Percentiles rank a stretch among this genome's conserved stretches.
phyloP scores from a whole-genome alignment of 2,888 invertebrate species.

The Thereva unica region DNA sequence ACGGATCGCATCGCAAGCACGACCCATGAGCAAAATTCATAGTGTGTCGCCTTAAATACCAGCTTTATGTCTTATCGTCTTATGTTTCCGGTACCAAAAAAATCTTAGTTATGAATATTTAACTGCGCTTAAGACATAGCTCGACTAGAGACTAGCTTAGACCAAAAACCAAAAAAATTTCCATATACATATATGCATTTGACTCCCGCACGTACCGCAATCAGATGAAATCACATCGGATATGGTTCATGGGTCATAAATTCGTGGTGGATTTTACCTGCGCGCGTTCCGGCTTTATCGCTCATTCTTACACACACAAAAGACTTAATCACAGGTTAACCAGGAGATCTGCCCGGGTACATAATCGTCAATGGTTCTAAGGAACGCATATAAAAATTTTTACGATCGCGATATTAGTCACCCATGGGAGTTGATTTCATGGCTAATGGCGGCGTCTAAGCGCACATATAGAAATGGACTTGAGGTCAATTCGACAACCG shows the following conservation, averaged over 20 bases:
- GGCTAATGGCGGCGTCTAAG: conserved; percentile 19
- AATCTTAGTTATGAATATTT: too few species aligned
- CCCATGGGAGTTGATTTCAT: conserved; percentile 12
- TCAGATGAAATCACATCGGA: background rate
- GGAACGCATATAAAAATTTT: conserved; percentile 9
- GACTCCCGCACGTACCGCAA: too few species aligned
- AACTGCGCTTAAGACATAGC: too few species aligned
- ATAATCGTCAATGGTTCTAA: background rate
- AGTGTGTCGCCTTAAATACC: too few species aligned
- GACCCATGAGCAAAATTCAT: too few species aligned
- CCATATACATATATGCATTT: too few species aligned
- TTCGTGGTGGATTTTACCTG: background rate
- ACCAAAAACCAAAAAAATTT: too few species aligned
- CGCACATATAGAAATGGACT: background rate
- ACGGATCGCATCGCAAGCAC: too few species aligned
- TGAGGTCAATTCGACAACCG: conserved; percentile 6
- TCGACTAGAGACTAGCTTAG: too few species aligned
- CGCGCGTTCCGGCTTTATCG: conserved; percentile 8
- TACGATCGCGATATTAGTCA: conserved; percentile 25
- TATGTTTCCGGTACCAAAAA: too few species aligned
- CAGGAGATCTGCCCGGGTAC: background rate
- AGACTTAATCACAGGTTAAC: conserved; percentile 3
- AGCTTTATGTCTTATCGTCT: too few species aligned
- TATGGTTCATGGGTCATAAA: conserved; percentile 23
- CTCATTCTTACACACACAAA: background rate